These are phyloP conservation scores for Micoletzkya japonica DNA, from an alignment of 2,888 invertebrate genomes.

Conservation along the genomic window DNA sequence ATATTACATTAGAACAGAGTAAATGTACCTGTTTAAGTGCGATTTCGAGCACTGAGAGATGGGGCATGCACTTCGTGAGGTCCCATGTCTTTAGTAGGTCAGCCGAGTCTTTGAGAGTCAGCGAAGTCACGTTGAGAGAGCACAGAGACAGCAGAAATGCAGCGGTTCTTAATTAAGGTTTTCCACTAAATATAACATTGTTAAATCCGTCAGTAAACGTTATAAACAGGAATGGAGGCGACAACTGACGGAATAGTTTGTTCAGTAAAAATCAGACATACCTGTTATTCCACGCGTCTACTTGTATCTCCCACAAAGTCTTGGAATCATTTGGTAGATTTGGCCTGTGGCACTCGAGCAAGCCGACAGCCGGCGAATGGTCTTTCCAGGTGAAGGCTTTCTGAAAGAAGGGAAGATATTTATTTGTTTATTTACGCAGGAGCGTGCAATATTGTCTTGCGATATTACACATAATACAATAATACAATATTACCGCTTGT, in stretches of 20 bases:
- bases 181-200: neutral
- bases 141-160: slow-evolving; percentile 34
- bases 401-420: slow-evolving; percentile 1
- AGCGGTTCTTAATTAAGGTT: neutral
- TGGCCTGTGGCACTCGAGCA: slow-evolving; percentile 22
- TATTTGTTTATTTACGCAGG: too few species aligned
- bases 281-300: slow-evolving; percentile 19
- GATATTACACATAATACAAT: too few species aligned
- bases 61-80: slow-evolving; percentile 22
- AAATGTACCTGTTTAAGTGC: neutral
- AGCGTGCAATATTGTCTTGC: too few species aligned
- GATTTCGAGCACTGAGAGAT: slow-evolving; percentile 15
- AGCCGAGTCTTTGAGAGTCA: slow-evolving; percentile 31
- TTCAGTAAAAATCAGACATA: neutral
- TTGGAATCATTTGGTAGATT: slow-evolving; percentile 28
- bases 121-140: slow-evolving; percentile 31
- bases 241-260: neutral
- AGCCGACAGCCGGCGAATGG: slow-evolving; percentile 11
- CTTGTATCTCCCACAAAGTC: slow-evolving; percentile 7
- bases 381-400: slow-evolving; percentile 24
- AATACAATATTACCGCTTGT: too few species aligned
- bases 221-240: neutral
- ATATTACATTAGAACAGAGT: too few species aligned
- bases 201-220: neutral
- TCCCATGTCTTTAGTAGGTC: slow-evolving; percentile 15